phyloP scores from a whole-genome alignment of 2,113 vertebrate species.

The Plecotus auritus region DNA sequence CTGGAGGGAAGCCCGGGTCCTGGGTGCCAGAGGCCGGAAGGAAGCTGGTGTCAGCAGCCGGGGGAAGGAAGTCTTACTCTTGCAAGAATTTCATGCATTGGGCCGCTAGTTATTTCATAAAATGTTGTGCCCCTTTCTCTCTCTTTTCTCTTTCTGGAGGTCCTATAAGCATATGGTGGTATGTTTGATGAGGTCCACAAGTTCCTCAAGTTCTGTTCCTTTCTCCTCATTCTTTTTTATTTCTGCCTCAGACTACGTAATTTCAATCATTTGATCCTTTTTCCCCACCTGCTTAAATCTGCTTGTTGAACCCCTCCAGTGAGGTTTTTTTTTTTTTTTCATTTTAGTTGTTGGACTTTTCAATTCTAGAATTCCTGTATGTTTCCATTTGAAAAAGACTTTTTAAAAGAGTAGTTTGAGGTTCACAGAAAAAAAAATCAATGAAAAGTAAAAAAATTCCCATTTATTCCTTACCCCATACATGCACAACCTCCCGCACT shows the following conservation, averaged over 20 bases:
- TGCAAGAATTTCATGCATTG: too few relatives aligned
- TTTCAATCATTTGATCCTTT: neutral
- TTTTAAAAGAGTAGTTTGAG: neutral
- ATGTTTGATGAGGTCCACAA: neutral
- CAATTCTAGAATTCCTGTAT: neutral
- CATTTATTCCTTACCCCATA: neutral
- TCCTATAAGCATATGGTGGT: neutral
- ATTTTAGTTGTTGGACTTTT: neutral
- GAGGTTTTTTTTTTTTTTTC: neutral
- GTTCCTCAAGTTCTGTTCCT: neutral
- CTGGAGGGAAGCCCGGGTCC: too few relatives aligned
- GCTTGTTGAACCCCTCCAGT: neutral
- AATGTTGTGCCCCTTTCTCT: neutral
- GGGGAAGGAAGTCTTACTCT: too few relatives aligned
- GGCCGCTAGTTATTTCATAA: neutral
- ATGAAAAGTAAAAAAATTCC: neutral
- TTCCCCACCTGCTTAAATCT: neutral
- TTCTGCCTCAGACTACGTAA: neutral
- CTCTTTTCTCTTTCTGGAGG: neutral
- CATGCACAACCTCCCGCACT: neutral
- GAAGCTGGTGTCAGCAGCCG: too few relatives aligned
- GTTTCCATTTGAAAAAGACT: neutral
- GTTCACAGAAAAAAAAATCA: neutral
- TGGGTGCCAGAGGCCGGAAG: too few relatives aligned
- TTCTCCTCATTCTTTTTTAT: neutral